Percentiles rank a stretch among this genome's conserved stretches.
Conservation (phyloP, 2,797 vertebrate species). For the Crax fasciolata region DNA sequence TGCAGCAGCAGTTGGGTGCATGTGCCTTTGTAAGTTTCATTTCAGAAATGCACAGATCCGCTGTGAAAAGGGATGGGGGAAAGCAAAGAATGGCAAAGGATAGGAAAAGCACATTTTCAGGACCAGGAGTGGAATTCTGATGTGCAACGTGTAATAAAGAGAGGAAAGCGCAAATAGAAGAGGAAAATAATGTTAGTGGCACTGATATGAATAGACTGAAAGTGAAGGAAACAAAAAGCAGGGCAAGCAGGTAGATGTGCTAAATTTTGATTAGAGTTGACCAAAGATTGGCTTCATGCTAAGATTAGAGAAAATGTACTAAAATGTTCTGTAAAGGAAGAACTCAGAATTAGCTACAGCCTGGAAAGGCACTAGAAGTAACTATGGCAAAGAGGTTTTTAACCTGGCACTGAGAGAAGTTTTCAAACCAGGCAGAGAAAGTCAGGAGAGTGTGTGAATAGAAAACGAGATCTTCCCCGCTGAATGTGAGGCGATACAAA, state of each 20-base stretch:
- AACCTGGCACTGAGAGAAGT: neutral
- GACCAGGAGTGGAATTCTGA: neutral
- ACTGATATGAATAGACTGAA: neutral
- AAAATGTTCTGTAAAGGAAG: neutral
- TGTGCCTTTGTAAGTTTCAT: neutral
- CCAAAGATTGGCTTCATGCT: neutral
- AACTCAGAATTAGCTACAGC: neutral
- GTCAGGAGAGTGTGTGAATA: neutral
- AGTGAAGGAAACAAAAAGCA: neutral
- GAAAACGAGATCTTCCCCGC: neutral
- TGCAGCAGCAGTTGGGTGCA: neutral
- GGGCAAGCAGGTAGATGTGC: neutral
- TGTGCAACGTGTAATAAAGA: neutral
- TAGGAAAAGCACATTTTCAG: neutral
- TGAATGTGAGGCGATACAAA: neutral
- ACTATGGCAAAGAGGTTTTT: neutral
- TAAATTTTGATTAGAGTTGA: neutral
- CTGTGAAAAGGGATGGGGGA: neutral
- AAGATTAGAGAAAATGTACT: neutral
- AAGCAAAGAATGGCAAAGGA: neutral
- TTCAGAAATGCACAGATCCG: accelerated
- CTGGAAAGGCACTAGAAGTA: neutral
- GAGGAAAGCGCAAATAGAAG: neutral
- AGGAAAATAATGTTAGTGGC: neutral
- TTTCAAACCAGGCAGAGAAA: neutral